Conservation (phyloP, 92 coral and sea anemone species). For the Umimayanthus chanpuru region DNA sequence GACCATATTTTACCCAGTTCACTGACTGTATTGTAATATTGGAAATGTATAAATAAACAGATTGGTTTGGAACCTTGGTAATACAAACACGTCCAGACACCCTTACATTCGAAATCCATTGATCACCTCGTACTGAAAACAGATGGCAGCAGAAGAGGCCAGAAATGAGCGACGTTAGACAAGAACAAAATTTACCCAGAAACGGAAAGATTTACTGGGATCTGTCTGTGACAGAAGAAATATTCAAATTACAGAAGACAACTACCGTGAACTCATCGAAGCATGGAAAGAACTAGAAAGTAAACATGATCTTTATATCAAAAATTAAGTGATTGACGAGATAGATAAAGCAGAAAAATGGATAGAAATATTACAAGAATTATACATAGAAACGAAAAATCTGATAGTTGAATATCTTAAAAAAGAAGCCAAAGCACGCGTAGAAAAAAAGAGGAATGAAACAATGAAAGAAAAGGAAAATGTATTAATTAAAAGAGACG, state of each 20-base stretch:
- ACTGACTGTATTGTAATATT: no score
- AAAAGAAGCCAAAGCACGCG: constrained; percentile 28
- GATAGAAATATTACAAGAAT: neutral
- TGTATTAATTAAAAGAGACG: neutral
- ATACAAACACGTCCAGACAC: no score
- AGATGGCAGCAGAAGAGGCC: constrained; percentile 3
- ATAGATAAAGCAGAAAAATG: neutral
- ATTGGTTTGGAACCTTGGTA: neutral
- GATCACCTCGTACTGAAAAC: neutral
- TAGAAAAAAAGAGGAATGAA: constrained; percentile 11
- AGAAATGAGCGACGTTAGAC: neutral
- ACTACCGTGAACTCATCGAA: constrained; percentile 1
- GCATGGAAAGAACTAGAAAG: constrained; percentile 17
- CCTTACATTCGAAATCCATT: neutral
- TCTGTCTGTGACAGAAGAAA: constrained; percentile 14
- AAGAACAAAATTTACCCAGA: neutral
- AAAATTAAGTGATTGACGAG: neutral
- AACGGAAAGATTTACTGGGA: neutral
- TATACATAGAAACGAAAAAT: neutral
- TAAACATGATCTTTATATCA: constrained; percentile 9
- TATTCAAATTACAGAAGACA: constrained; percentile 11
- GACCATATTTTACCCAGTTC: no score
- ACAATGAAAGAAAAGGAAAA: neutral
- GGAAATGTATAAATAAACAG: neutral
- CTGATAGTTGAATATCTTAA: neutral